Evolutionary conservation across 1,140 invertebrate species (phyloP), one percentile per base, ranked within the genome.

Genomic region (Sinonovacula constricta): DNA sequence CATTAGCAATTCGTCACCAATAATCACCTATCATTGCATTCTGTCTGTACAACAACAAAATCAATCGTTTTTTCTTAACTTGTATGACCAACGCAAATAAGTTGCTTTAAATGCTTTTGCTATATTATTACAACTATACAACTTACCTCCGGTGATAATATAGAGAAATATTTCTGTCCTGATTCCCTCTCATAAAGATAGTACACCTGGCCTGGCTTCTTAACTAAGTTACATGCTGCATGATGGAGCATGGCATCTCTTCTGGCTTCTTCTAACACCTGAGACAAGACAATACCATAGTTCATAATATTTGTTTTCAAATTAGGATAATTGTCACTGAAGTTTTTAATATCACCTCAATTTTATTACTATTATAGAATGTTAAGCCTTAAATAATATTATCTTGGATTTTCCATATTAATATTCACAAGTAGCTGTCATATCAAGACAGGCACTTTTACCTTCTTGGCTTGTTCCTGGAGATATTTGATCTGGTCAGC

Each of bases 191-290:
- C 84, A 87, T 95, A 96, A 30, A 95, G 90, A 88, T 95, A 94
- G 89, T 95, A 96, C 54, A 93, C 91, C 18, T 93, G 91, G 1
- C 95, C 95, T 49, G 94, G 93, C 65, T 93, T 93, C 89, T 95
- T 95, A 0, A 93, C 89, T 83, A 95, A 93, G 88, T 95, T 95
- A 86, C 95, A 95, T 1, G 94, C 92, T 1, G 93, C 93, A 83
- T 94, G 92, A 85, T 96, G 93, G 39, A 95, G 85, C 45, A 92
- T 88, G 26, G 87, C 87, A 83, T 93, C 92, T 67, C 92, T 86
- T 85, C 93, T 92, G 0, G 94, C 93, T 81, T 95, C 94, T 69
- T 92, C 85, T 4, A 95, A 85, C 59, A 87, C 85, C 90, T 91
- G 68, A 1, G 79, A 79, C 12, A 65, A 54, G 26, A 26, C 1